phyloP scores from a whole-genome alignment of 2,797 vertebrate genomes.

The Carcharodon carcharias region DNA sequence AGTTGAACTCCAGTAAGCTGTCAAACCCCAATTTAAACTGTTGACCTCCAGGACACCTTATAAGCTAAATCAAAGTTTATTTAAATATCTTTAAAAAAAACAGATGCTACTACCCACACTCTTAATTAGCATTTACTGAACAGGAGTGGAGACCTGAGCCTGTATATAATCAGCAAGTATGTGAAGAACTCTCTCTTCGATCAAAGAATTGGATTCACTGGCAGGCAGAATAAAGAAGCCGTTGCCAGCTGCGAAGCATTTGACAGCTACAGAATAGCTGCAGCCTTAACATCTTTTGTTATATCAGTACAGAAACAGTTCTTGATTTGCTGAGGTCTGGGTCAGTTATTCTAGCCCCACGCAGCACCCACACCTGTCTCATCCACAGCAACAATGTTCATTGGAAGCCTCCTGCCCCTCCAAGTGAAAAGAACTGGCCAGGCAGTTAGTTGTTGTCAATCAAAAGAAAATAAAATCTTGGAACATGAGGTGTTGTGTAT shows the following conservation, averaged over 20 bases:
- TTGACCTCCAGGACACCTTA: neutral
- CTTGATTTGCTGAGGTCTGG: neutral
- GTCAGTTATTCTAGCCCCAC: neutral
- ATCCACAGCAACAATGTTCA: neutral
- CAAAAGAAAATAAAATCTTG: neutral
- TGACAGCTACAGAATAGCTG: neutral
- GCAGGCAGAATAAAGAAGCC: neutral
- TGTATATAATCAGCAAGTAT: neutral
- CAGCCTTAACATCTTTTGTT: neutral
- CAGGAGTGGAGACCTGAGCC: neutral
- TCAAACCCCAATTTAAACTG: neutral
- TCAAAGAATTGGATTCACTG: neutral
- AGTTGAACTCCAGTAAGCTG: neutral
- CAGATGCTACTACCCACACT: neutral
- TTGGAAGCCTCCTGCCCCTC: neutral
- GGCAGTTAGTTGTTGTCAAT: neutral
- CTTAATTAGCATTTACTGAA: neutral
- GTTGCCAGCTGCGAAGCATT: neutral
- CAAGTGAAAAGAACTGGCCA: neutral
- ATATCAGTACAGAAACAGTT: neutral
- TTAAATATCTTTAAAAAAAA: neutral
- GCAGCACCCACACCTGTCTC: neutral
- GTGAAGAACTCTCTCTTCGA: neutral
- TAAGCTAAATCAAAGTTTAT: neutral
- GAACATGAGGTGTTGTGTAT: neutral